phyloP scores from a whole-genome alignment of 2,113 vertebrate genomes.

The Microtus oregoni region DNA sequence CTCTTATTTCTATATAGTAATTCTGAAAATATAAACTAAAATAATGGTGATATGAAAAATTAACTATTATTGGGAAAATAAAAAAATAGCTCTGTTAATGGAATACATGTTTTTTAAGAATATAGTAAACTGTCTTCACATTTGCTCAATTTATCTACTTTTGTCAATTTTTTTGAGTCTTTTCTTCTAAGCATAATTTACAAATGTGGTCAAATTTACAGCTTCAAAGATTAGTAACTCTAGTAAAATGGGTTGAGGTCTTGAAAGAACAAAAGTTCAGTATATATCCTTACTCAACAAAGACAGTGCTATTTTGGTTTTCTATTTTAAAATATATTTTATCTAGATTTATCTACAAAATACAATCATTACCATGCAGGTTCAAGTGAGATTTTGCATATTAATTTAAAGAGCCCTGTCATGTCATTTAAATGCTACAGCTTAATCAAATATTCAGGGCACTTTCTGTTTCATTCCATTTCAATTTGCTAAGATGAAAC shows the following conservation, averaged over 20 bases:
- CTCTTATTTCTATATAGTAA: neutral
- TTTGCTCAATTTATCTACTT: neutral
- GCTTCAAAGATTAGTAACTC: neutral
- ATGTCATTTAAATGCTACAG: neutral
- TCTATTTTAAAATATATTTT: conserved; percentile 7
- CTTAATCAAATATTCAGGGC: neutral
- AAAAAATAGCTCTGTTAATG: neutral
- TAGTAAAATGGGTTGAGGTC: neutral
- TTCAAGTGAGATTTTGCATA: no score
- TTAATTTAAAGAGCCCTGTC: neutral
- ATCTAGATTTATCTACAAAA: neutral
- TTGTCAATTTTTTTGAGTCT: neutral
- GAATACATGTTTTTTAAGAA: neutral
- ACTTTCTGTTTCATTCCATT: neutral
- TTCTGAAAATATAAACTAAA: neutral
- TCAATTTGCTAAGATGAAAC: neutral
- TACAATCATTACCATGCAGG: neutral
- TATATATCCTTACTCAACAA: neutral
- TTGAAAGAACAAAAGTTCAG: neutral
- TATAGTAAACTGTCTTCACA: neutral
- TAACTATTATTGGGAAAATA: neutral
- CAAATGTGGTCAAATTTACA: neutral
- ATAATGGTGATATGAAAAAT: neutral
- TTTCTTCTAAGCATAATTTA: neutral
- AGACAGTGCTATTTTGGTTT: neutral